Base-by-base conservation (phyloP, 1,140 invertebrate species). In the Anastatus disparis region DNA sequence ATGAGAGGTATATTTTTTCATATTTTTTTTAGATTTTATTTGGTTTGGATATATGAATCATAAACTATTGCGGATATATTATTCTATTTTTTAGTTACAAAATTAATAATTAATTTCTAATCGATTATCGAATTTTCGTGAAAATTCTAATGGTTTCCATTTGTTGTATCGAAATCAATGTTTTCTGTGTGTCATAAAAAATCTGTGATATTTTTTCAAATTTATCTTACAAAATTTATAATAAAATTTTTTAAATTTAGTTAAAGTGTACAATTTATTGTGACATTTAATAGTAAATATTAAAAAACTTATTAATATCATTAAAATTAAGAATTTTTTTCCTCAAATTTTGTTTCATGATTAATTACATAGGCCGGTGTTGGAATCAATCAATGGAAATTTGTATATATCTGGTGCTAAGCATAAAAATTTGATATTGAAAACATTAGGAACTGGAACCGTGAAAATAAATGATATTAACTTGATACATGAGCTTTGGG, bases 401-500 rank as follows among this genome's bases (percentile, higher is more conserved):
- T 81, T 92, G n/a, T 85, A 89, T 62, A 87, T 93, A 24, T 86
- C 88, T 69, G 87, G 89, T 44, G 90, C 89, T 0, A 85, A 86
- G 42, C 87, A 90, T 77, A 89, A 87, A 72, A 92, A 90, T 74
- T 90, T 93, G n/a, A 90, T 88, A 38, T 83, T 93, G 59, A 85
- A 84, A 59, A 82, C 88, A 1, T 86, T 87, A 27, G 91, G 91
- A 35, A 83, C 75, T n/a, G 89, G 90, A 44, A 88, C 82, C 40
- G 77, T 93, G 29, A 89, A 88, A 52, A 81, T 92, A 6, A 91
- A 90, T 59, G 87, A 89, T 9, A 80, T 87, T 63, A 87, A 88
- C 82, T 77, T 89, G 35, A 72, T 88, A 9, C 87, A 90, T 35
- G 70, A 89, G 22, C 82, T 86, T 3, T 75, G 75, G 46, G 71